Conservation (phyloP, 2,888 invertebrate species). For the Dusona sp. region DNA sequence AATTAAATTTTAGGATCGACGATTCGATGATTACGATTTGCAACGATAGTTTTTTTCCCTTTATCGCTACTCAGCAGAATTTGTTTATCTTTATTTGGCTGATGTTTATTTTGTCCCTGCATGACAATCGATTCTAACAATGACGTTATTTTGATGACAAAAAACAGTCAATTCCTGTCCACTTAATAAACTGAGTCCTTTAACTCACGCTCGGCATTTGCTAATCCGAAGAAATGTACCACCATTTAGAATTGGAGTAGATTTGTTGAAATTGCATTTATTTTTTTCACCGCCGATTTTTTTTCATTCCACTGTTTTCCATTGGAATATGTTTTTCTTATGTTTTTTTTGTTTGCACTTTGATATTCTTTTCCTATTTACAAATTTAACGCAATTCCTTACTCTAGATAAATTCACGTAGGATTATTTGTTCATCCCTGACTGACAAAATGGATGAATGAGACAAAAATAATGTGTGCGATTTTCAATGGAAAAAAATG, state of each 20-base stretch:
- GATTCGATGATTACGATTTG: not conserved
- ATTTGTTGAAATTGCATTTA: not conserved
- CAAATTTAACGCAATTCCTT: not conserved
- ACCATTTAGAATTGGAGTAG: not conserved
- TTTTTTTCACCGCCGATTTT: not conserved
- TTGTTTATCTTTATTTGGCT: not conserved
- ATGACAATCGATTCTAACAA: not conserved
- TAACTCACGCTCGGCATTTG: not conserved
- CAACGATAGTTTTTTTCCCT: not conserved
- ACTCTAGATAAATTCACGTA: not conserved
- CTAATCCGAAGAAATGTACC: not conserved
- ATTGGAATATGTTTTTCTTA: not conserved
- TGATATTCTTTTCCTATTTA: not conserved
- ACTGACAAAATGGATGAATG: not conserved
- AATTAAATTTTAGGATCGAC: not conserved
- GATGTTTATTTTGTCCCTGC: not conserved
- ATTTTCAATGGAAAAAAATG: not conserved
- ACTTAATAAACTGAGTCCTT: not conserved
- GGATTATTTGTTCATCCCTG: not conserved
- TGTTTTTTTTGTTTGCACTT: not conserved
- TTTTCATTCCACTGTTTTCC: not conserved
- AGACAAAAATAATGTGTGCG: not conserved
- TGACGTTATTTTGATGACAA: not conserved
- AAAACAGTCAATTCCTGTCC: not conserved
- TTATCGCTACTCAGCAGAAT: not conserved